A percentile compares a stretch with the other conserved stretches of the same genome.
Conservation (phyloP, 1,140 invertebrate genomes). For the Drosophila pallidifrons region DNA sequence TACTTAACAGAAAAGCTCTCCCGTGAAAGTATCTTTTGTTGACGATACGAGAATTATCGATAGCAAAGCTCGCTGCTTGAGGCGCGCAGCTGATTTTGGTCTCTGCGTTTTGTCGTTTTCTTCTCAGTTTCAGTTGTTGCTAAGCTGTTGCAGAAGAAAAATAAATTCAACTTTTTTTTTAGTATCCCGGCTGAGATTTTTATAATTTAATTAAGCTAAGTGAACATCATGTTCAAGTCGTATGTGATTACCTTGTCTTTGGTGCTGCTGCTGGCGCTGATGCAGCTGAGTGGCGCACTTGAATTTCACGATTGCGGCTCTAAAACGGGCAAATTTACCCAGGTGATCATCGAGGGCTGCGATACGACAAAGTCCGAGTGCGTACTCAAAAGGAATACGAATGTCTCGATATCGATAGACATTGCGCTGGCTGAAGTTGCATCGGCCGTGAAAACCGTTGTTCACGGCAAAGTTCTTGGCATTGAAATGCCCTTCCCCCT, state of each 20-base stretch:
- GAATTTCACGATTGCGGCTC: conserved; percentile 86
- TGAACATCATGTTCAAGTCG: conserved; percentile 61
- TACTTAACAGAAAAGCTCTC: conserved; percentile 12
- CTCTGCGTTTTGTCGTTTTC: conserved; percentile 30
- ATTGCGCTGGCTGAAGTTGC: conserved; percentile 85
- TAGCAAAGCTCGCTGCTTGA: conserved; percentile 33
- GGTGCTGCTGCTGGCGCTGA: conserved; percentile 50
- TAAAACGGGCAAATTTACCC: conserved; percentile 86
- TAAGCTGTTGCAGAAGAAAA: conserved; percentile 46
- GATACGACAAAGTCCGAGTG: conserved; percentile 86
- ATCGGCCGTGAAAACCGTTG: conserved; percentile 86
- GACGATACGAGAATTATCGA: not conserved
- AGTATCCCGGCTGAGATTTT: conserved; percentile 35
- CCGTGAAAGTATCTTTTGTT: not conserved
- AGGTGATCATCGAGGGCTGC: conserved; percentile 87
- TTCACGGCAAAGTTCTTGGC: conserved; percentile 90
- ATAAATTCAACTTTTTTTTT: not conserved
- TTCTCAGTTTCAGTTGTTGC: conserved; percentile 63
- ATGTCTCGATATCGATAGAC: conserved; percentile 87
- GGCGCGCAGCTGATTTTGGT: conserved; percentile 67
- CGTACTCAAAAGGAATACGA: conserved; percentile 87
- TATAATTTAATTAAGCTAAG: conserved; percentile 69
- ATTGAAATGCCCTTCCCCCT: conserved; percentile 90
- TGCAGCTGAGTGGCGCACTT: conserved; percentile 43
- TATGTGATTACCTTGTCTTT: conserved; percentile 52